These are phyloP conservation scores for Drosophila grimshawi DNA, from an alignment of 1,140 invertebrate species.

Conservation along the genomic window DNA sequence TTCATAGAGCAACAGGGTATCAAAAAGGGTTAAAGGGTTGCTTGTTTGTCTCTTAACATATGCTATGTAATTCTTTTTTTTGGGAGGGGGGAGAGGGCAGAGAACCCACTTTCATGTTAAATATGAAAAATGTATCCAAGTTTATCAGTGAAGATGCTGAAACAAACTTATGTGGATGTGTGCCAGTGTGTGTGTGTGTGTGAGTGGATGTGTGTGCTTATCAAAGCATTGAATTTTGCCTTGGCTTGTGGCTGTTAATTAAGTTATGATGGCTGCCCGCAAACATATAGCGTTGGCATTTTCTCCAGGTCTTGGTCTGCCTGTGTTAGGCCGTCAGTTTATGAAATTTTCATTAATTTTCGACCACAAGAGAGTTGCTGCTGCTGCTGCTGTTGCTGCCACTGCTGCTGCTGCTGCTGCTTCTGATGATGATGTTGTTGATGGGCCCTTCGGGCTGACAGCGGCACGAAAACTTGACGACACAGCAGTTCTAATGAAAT, in stretches of 20 bases:
- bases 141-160: conserved; percentile 64
- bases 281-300: conserved; percentile 57
- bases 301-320: conserved; percentile 49
- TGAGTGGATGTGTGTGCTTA: conserved; percentile 25
- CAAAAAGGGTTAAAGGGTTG: conserved; percentile 65
- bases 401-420: conserved; percentile 36
- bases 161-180: conserved; percentile 10
- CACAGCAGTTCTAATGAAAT: conserved; percentile 80
- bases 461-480: conserved; percentile 79
- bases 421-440: conserved; percentile 39
- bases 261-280: conserved; percentile 79
- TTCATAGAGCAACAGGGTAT: neutral
- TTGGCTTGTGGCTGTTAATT: conserved; percentile 74
- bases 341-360: conserved; percentile 83
- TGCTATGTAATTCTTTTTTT: conserved; percentile 64
- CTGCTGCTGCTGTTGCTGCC: conserved; percentile 41
- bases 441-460: conserved; percentile 74
- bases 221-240: conserved; percentile 52
- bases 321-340: conserved; percentile 65
- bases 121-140: conserved; percentile 78
- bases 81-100: neutral
- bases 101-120: conserved; percentile 29
- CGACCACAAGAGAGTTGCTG: conserved; percentile 73
- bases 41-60: conserved; percentile 61
- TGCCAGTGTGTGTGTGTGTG: conserved; percentile 5